Evolutionary conservation across 37 sponge, comb jelly and placozoan species (phyloP).

Genomic region (Theonella swinhoei): DNA sequence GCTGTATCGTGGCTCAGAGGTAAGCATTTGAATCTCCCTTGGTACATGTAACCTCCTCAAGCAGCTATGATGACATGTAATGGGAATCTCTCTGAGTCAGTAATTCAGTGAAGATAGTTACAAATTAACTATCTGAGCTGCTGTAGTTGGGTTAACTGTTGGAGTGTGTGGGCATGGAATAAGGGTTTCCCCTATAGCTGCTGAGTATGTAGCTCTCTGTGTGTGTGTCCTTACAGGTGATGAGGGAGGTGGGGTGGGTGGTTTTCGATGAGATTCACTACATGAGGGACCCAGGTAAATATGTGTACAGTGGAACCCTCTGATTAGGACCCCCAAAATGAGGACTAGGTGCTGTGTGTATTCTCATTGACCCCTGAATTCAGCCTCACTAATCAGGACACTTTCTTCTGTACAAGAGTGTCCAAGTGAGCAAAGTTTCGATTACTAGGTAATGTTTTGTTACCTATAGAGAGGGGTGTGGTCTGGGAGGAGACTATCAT

Average conservation of each 20-base stretch:
- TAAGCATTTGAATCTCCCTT: too few species aligned
- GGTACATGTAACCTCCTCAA: too few species aligned
- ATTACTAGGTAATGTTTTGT: neutral
- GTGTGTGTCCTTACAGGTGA: constrained; percentile 56
- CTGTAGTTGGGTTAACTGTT: too few species aligned
- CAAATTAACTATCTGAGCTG: neutral
- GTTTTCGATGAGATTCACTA: constrained; percentile 96
- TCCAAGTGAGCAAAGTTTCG: too few species aligned
- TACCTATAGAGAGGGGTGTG: constrained; percentile 89
- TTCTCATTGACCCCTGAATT: too few species aligned
- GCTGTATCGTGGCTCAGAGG: constrained; percentile 97
- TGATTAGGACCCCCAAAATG: neutral
- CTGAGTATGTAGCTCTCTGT: neutral
- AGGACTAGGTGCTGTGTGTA: too few species aligned
- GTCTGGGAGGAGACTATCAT: constrained; percentile 99
- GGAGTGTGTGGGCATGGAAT: too few species aligned
- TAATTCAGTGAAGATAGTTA: neutral
- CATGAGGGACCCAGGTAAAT: constrained; percentile 88
- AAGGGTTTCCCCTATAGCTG: neutral
- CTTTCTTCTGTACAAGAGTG: too few species aligned
- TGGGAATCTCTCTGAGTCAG: neutral
- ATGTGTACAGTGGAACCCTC: too few species aligned
- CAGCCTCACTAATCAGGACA: too few species aligned
- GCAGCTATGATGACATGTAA: neutral
- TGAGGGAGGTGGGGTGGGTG: constrained; percentile 98